Percentiles rank a stretch among this genome's conserved stretches.
Evolutionary conservation across 2,888 invertebrate genomes (phyloP).

Genomic region (Disparrhopalites patrizii): DNA sequence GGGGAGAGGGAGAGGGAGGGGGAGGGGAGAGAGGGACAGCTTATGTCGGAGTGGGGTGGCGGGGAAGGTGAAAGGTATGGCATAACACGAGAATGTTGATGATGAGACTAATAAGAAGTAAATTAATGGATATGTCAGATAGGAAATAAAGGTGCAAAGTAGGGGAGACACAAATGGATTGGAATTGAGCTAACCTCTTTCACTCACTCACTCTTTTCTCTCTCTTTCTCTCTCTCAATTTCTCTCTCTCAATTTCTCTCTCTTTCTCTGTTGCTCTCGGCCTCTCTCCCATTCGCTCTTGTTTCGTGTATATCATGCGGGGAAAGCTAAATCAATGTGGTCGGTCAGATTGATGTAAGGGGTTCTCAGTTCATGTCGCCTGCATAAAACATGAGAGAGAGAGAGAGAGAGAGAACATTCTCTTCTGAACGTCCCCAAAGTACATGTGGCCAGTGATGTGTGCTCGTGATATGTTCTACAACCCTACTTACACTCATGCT

Average conservation of each 20-base stretch:
- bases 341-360: constrained; percentile 30
- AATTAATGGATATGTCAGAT: constrained; percentile 22
- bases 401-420: too few relatives aligned
- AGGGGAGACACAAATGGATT: constrained; percentile 8
- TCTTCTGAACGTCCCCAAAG: too few relatives aligned
- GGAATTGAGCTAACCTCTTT: constrained; percentile 17
- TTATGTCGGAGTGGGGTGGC: not conserved
- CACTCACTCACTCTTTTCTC: too few relatives aligned
- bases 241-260: too few relatives aligned
- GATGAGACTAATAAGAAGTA: constrained; percentile 20
- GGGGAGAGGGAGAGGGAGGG: not conserved
- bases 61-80: not conserved
- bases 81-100: not conserved
- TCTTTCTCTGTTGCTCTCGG: too few relatives aligned
- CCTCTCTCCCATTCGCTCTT: not conserved
- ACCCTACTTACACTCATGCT: too few relatives aligned
- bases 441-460: too few relatives aligned
- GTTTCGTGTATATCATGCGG: constrained; percentile 28
- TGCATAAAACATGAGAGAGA: constrained; percentile 33
- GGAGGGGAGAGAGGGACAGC: not conserved
- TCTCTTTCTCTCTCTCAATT: too few relatives aligned
- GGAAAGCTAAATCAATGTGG: constrained; percentile 25
- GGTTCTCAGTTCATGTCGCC: constrained; percentile 19
- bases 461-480: too few relatives aligned
- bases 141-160: constrained; percentile 13